These are phyloP conservation scores for Heliothis virescens DNA, from an alignment of 1,140 invertebrate species.

Conservation along the genomic window DNA sequence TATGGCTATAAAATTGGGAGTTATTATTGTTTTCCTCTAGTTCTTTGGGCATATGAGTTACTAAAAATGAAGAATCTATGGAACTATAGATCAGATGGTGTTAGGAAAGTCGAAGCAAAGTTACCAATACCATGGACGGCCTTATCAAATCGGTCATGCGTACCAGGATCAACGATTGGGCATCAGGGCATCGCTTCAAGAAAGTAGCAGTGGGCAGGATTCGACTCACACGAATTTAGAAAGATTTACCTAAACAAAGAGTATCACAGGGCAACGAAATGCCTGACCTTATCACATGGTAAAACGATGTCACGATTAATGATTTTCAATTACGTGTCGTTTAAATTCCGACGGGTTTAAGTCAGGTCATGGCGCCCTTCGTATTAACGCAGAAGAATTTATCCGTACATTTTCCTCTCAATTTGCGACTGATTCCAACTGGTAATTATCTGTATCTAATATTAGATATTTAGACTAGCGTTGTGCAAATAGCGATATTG, in stretches of 20 bases:
- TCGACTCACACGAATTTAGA: no score
- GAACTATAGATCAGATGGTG: no score
- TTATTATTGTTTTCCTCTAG: no score
- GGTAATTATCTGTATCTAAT: conserved; percentile 2
- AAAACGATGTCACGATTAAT: conserved; percentile 22
- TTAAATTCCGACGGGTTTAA: conserved; percentile 15
- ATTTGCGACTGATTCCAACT: neutral
- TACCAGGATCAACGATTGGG: no score
- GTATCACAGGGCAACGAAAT: neutral
- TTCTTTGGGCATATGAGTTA: no score
- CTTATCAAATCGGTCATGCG: no score
- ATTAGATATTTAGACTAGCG: neutral
- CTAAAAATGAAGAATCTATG: no score
- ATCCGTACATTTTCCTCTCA: neutral
- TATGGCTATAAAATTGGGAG: no score
- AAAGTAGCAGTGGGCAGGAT: no score
- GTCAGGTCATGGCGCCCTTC: neutral
- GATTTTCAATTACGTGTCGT: conserved; percentile 18
- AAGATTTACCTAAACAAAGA: neutral
- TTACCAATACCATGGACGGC: no score
- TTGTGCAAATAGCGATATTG: conserved; percentile 11
- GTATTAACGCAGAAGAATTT: neutral
- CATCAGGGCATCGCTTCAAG: no score
- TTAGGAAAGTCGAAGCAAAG: no score
- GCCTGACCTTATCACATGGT: conserved; percentile 7